phyloP scores from a whole-genome alignment of 2,113 vertebrate species.

The Melanerpes aurifrons region DNA sequence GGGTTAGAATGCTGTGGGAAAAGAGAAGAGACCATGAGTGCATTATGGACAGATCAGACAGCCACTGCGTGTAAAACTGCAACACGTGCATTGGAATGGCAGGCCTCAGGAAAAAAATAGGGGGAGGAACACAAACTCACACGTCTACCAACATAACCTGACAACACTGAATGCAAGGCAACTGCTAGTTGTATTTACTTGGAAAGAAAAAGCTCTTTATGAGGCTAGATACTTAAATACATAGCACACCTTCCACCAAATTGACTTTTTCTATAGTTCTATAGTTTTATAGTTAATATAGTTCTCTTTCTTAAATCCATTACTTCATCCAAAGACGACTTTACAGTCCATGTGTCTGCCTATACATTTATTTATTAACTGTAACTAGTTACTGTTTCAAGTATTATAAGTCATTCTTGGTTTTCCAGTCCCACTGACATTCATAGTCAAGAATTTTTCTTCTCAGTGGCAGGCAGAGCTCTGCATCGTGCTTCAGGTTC shows the following conservation, averaged over 20 bases:
- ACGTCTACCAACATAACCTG: background rate
- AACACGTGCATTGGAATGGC: background rate
- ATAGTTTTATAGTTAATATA: too few species aligned
- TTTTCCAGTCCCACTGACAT: background rate
- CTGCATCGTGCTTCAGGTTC: slow-evolving; percentile 18
- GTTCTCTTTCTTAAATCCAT: background rate
- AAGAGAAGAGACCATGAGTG: background rate
- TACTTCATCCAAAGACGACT: background rate
- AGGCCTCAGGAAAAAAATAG: background rate
- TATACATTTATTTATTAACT: background rate
- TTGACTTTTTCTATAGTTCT: background rate
- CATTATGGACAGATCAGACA: background rate
- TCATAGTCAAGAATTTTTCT: background rate
- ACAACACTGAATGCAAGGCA: background rate
- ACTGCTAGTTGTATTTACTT: background rate
- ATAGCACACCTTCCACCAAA: background rate
- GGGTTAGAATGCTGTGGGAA: slow-evolving; percentile 94
- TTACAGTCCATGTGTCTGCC: background rate
- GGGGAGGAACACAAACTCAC: background rate
- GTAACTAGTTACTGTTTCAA: background rate
- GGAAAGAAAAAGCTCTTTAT: background rate
- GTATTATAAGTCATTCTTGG: background rate
- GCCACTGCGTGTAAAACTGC: background rate
- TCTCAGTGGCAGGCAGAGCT: background rate
- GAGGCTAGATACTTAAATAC: background rate